Base-by-base conservation (phyloP, 2,888 invertebrate species). In the Polia nebulosa region DNA sequence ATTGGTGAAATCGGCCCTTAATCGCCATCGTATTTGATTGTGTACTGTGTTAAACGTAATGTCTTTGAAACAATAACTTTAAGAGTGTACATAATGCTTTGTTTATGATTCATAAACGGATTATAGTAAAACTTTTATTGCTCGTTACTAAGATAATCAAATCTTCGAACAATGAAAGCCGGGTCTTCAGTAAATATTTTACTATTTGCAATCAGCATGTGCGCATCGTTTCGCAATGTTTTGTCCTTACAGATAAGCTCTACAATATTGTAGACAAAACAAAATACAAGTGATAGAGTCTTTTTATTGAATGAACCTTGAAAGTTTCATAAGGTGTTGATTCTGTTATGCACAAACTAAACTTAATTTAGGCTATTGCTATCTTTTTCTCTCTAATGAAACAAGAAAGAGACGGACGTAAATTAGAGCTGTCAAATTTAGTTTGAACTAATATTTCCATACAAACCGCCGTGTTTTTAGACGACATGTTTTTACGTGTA, bases 91-190 rank as follows among this genome's bases (percentile, higher is more conserved):
- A 11, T 51, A 27, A 27, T 34, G 20, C 44, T 49, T 55, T 52
- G 41, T 77, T 77, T 59, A 47, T 9, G 51, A 72, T 55, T 62
- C 62, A 78, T 78, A 73, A 60, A 76, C 56, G 9, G 51, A 47
- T 72, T 59, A 47, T 58, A 57, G 22, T 58, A 32, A 29, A 71
- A 59, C 17, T 68, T 74, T 73, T 76, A 72, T 74, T 58, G 55
- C 45, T 70, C 13, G 49, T 73, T 63, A 55, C 39, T 58, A 68
- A 62, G 60, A 71, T 64, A 60, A 51, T 69, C 32, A 63, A 68
- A 56, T 65, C 45, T 66, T 61, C 41, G 51, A 57, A 44, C 47
- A 76, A 60, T 68, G 20, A 13, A 56, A 69, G 27, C 2, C n/a
- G 11, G 25, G 22, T 45, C n/a, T 69, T 60, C 13, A 57, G 59